phyloP scores from a whole-genome alignment of 2,888 invertebrate genomes.

The Drosophila glabriapex region DNA sequence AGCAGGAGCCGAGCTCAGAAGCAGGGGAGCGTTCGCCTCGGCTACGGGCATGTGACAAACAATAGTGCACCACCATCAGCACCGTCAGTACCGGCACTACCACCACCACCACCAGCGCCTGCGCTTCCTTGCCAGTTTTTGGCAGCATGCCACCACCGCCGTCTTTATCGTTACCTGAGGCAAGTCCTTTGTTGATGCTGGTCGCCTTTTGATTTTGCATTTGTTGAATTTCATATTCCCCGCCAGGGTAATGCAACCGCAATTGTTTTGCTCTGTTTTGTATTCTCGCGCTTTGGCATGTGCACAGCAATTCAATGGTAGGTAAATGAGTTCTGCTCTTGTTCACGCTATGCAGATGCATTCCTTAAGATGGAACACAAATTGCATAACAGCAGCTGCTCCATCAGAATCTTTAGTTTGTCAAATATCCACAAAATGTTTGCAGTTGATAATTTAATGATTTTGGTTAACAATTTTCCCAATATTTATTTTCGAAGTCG shows the following conservation, averaged over 20 bases:
- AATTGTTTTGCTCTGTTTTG: slow-evolving; percentile 68
- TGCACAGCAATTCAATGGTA: slow-evolving; percentile 64
- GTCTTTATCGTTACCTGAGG: slow-evolving; percentile 56
- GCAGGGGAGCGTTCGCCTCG: slow-evolving; percentile 16
- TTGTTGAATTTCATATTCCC: slow-evolving; percentile 44
- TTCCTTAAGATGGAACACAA: slow-evolving; percentile 25
- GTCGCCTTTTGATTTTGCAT: slow-evolving; percentile 63
- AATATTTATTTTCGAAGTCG: neutral
- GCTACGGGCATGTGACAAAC: slow-evolving; percentile 49
- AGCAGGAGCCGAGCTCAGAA: slow-evolving; percentile 21
- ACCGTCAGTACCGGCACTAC: neutral
- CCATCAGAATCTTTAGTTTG: slow-evolving; percentile 5
- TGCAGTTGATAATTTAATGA: slow-evolving; percentile 24
- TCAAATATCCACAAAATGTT: neutral
- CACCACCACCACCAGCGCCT: slow-evolving; percentile 34
- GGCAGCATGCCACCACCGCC: slow-evolving; percentile 63
- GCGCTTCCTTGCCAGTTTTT: slow-evolving; percentile 53
- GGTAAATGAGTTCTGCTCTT: slow-evolving; percentile 56
- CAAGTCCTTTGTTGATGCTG: slow-evolving; percentile 38
- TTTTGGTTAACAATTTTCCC: no score
- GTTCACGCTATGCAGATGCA: slow-evolving; percentile 60
- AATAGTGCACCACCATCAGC: slow-evolving; percentile 64
- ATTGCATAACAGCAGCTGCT: slow-evolving; percentile 61
- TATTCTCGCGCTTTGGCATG: slow-evolving; percentile 74
- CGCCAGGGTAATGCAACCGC: slow-evolving; percentile 73